Base-by-base conservation (phyloP, 1,140 invertebrate species). In the Oreohelix idahoensis region DNA sequence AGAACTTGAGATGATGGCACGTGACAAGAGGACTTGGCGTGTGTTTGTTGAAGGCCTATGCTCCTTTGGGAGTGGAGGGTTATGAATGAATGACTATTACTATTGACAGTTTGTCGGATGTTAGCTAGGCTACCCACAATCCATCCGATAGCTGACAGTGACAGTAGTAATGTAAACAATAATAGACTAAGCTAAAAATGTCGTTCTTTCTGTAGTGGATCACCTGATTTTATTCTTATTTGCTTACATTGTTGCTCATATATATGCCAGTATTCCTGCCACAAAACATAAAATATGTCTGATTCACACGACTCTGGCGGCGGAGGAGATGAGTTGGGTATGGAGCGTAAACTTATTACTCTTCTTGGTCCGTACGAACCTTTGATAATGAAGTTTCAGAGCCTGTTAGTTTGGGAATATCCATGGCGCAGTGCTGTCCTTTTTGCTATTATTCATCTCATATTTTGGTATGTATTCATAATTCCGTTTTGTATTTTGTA, bases 361-460 rank as follows among this genome's bases (percentile, higher is more conserved):
- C 39, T 88, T 69, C 81, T 91, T 32, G 88, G 84, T 58, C 89
- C 90, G 15, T 83, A 89, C n/a, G 90, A 91, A 84, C 86, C 89
- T 17, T 51, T 88, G 15, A 85, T 91, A 26, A 90, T 90, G 89
- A 79, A 84, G 36, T 63, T 87, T 32, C 90, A 91, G 81, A 90
- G 88, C 69, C 76, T 91, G 13, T 83, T 91, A 29, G 90, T 91
- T 10, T 91, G 90, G 90, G 90, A 91, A 84, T 88, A 86, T 83
- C 90, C 90, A n/a, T 81, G 79, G 35, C 84, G 74, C 85, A 89
- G 88, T 86, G 87, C 86, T 15, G 70, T 88, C 69, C 70, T 90
- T 58, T 87, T 91, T 71, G 66, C 87, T 39, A 23, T 84, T 23
- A 85, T 89, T 49, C 86, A 90, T 82, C 42, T 85, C 53, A 49